Base-by-base conservation (phyloP, 2,797 vertebrate genomes). In the Eospalax fontanierii region DNA sequence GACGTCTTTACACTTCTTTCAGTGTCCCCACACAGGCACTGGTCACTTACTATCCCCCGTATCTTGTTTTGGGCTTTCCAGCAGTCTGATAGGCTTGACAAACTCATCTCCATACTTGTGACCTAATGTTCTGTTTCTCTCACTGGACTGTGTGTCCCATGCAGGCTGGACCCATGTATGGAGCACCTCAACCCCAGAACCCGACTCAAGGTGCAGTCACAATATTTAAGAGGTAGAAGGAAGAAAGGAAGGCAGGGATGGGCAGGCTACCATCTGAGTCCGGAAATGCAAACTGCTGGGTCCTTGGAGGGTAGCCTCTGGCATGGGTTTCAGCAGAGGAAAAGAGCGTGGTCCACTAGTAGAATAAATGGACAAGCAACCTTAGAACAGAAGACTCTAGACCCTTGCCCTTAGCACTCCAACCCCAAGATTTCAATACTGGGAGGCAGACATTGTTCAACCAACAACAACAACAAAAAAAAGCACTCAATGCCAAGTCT, bases 61-160 rank as follows among this genome's bases (percentile, higher is more conserved):
- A 46, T n/a, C 59, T 33, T 38, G 63, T 83, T 84, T 81, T 59
- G 66, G 86, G 68, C 38, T 94, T 50, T 93, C 85, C 6, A 46
- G 84, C 35, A 33, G 61, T 33, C 65, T 70, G 61, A 61, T 76
- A 5, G 4, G 28, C 82, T 68, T 38, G 19, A 68, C 79, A 95
- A 79, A 90, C 43, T 93, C 86, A 10, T 91, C 38, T 82, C 1
- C 21, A n/a, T 26, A 11, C 61, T 65, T 40, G 22, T 19, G 4
- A 59, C 50, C 71, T 93, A 63, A 6, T 54, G 6, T 18, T 30
- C 76, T 82, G 11, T 43, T 80, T 86, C 73, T 84, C 70, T 33
- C 57, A 30, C 54, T 66, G 84, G 38, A 46, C 43, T 11, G 7
- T 88, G 70, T 59, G 85, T 28, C n/a, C 61, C 26, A 1, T n/a